These are phyloP conservation scores for Spodoptera picta DNA, from an alignment of 2,888 invertebrate genomes.

Conservation along the genomic window DNA sequence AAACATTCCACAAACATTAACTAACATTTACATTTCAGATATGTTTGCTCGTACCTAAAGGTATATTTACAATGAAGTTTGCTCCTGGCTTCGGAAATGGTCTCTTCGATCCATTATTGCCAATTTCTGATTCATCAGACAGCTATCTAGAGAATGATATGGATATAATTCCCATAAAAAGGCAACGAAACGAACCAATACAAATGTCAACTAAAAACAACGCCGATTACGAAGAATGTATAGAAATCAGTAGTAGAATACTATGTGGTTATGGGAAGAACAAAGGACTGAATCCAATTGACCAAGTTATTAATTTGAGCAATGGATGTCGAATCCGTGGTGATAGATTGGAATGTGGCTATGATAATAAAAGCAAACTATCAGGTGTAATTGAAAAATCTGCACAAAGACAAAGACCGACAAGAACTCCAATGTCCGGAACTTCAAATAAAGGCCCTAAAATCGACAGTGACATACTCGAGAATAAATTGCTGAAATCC, in stretches of 20 bases:
- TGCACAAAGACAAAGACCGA: constrained; percentile 24
- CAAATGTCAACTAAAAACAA: constrained; percentile 56
- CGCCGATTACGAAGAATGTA: constrained; percentile 57
- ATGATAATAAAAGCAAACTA: constrained; percentile 45
- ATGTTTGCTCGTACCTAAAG: constrained; percentile 48
- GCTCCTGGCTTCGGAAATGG: constrained; percentile 68
- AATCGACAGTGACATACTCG: constrained; percentile 8
- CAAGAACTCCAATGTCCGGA: constrained; percentile 18
- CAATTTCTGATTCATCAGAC: constrained; percentile 28
- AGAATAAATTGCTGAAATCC: constrained; percentile 21
- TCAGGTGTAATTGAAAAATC: background rate
- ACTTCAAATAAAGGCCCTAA: background rate
- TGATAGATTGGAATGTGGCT: constrained; percentile 81
- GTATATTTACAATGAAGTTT: constrained; percentile 52
- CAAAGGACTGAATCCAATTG: constrained; percentile 54
- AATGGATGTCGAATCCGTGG: constrained; percentile 71
- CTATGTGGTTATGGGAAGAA: constrained; percentile 81
- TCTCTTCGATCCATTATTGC: constrained; percentile 58
- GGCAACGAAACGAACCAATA: constrained; percentile 13
- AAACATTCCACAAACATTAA: background rate
- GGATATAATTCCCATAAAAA: constrained; percentile 1
- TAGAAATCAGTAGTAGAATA: constrained; percentile 66
- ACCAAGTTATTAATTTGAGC: constrained; percentile 60
- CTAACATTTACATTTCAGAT: constrained; percentile 55
- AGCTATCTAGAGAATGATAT: constrained; percentile 33